These are phyloP conservation scores for Chondrosia reniformis DNA, from an alignment of 37 sponge, comb jelly and placozoan species.

Conservation along the genomic window DNA sequence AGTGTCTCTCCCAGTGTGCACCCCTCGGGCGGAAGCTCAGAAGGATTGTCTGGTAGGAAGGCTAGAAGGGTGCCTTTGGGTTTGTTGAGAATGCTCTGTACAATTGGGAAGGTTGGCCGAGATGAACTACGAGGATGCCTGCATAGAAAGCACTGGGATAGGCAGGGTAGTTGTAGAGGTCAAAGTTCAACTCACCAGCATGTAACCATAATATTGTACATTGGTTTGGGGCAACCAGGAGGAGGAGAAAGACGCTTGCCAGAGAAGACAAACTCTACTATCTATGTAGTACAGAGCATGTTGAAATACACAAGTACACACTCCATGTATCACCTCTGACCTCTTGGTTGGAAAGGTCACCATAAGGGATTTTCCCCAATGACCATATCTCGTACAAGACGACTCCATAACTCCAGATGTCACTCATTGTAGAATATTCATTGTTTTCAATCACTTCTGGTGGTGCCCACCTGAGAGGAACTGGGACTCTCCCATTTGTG, in stretches of 20 bases:
- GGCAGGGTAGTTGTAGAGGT: background rate
- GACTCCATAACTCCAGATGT: constrained; percentile 16
- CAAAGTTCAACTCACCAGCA: constrained; percentile 19
- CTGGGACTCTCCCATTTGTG: background rate
- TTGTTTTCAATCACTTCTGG: constrained; percentile 8
- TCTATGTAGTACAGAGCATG: too few species aligned
- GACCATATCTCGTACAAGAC: constrained; percentile 22
- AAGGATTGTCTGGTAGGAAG: constrained; percentile 4
- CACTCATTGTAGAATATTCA: background rate
- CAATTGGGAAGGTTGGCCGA: constrained; percentile 6
- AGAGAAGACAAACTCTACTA: constrained; percentile 4
- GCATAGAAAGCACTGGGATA: background rate
- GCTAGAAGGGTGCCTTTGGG: background rate
- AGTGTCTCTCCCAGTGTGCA: background rate
- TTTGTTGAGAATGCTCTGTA: constrained; percentile 7
- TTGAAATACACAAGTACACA: too few species aligned
- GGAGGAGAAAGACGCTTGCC: constrained; percentile 8
- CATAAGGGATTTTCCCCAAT: constrained; percentile 16
- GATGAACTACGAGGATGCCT: constrained; percentile 19
- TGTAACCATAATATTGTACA: constrained; percentile 1
- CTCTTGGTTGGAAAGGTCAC: background rate
- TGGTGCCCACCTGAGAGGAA: constrained; percentile 11
- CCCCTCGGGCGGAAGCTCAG: background rate
- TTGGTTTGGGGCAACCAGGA: constrained; percentile 9
- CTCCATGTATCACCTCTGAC: too few species aligned